A percentile compares a stretch with the other conserved stretches of the same genome.
Evolutionary conservation across 2,113 vertebrate species (phyloP).

Genomic region (Heterotis niloticus): DNA sequence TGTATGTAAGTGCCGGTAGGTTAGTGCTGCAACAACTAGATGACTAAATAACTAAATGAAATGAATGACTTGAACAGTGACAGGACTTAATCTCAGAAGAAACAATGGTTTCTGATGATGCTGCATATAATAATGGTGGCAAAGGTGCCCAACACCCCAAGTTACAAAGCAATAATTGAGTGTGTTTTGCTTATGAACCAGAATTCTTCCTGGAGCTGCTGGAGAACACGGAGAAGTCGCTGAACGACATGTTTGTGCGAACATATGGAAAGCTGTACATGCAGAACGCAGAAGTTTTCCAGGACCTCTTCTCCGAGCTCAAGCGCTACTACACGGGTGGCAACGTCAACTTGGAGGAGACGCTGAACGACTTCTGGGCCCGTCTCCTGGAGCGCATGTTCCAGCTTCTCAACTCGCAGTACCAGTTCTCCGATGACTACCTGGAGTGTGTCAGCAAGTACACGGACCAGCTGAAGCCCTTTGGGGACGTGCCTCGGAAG

Average conservation of each 20-base stretch:
- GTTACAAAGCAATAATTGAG: too few relatives aligned
- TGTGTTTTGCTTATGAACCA: constrained; percentile 33
- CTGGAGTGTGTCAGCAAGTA: constrained; percentile 89
- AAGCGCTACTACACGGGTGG: constrained; percentile 78
- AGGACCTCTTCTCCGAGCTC: constrained; percentile 77
- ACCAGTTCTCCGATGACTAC: constrained; percentile 75
- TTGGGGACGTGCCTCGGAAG: constrained; percentile 91
- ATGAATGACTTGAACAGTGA: not conserved
- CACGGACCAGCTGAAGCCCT: constrained; percentile 91
- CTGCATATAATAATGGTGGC: not conserved
- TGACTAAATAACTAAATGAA: too few relatives aligned
- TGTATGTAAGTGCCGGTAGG: not conserved
- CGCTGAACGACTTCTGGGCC: constrained; percentile 82
- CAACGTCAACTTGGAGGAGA: constrained; percentile 79
- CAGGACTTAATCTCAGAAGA: too few relatives aligned
- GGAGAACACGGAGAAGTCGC: constrained; percentile 74
- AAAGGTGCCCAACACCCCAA: too few relatives aligned
- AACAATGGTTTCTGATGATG: not conserved
- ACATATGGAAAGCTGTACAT: constrained; percentile 79
- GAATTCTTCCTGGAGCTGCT: constrained; percentile 81
- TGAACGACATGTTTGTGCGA: constrained; percentile 80
- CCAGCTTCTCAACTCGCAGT: constrained; percentile 80
- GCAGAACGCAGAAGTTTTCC: constrained; percentile 82
- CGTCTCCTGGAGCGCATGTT: constrained; percentile 81
- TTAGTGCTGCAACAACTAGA: not conserved